Conservation (phyloP, 2,113 vertebrate species). For the Catharus bicknelli region DNA sequence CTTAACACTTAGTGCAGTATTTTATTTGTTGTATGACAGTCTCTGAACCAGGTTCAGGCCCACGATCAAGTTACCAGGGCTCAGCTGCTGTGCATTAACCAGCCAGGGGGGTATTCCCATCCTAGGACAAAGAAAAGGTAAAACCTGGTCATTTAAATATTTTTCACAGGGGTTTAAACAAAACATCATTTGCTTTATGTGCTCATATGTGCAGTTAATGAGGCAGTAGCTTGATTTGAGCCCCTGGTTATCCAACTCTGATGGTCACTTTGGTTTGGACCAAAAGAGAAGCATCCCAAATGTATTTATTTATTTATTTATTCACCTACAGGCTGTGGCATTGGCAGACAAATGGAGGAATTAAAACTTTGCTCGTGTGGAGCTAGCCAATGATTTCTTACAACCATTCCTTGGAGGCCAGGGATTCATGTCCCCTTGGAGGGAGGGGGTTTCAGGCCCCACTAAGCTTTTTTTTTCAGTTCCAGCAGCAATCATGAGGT, state of each 20-base stretch:
- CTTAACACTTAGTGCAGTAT: rapidly evolving
- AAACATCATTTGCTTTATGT: rapidly evolving
- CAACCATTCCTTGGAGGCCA: background rate
- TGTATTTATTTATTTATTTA: background rate
- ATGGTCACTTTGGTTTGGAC: background rate
- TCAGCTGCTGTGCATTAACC: conserved; percentile 8
- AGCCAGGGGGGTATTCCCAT: background rate
- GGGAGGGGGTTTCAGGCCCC: background rate
- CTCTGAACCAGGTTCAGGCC: background rate
- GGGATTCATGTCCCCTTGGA: rapidly evolving
- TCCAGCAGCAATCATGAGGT: background rate
- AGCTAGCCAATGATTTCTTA: background rate
- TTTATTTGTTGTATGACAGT: background rate
- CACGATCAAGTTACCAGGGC: background rate
- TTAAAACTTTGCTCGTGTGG: background rate
- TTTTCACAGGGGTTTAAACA: background rate
- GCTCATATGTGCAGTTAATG: rapidly evolving
- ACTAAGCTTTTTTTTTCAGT: background rate
- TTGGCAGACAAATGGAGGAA: background rate
- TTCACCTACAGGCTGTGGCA: rapidly evolving
- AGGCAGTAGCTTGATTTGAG: background rate
- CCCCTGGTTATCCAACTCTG: background rate
- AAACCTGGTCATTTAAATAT: background rate
- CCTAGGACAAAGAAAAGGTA: background rate
- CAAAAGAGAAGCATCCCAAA: background rate